Evolutionary conservation across 2,113 vertebrate genomes (phyloP).

Genomic region (Acrocephalus kingi): DNA sequence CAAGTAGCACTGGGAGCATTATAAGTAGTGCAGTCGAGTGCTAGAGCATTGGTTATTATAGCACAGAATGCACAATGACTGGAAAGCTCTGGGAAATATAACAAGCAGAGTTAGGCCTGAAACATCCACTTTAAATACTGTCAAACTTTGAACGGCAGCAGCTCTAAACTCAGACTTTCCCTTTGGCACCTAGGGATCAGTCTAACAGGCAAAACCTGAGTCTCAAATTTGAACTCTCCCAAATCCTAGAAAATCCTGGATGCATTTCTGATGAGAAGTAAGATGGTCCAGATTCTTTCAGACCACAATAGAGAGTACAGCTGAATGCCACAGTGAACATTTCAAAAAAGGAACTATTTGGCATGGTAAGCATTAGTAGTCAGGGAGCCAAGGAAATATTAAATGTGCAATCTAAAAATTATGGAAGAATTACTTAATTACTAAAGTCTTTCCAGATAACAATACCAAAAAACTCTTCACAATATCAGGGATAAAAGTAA

Average conservation of each 20-base stretch:
- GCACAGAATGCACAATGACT: slow-evolving; percentile 49
- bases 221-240: background rate
- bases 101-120: slow-evolving; percentile 53
- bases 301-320: slow-evolving; percentile 4
- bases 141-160: slow-evolving; percentile 50
- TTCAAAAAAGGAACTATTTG: background rate
- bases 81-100: slow-evolving; percentile 48
- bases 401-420: background rate
- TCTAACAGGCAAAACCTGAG: background rate
- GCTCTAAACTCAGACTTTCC: slow-evolving; percentile 44
- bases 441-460: background rate
- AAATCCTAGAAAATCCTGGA: slow-evolving; percentile 43
- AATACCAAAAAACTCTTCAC: background rate
- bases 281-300: slow-evolving; percentile 42
- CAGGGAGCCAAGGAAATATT: background rate
- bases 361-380: background rate
- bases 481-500: background rate
- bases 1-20: slow-evolving; percentile 59
- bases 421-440: slow-evolving; percentile 4
- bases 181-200: background rate
- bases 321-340: background rate
- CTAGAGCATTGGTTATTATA: slow-evolving; percentile 40
- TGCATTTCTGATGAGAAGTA: slow-evolving; percentile 25
- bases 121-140: slow-evolving; percentile 45
- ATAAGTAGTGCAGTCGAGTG: slow-evolving; percentile 50